Conservation (phyloP, 2,888 invertebrate species). For the Cylindroiulus punctatus region DNA sequence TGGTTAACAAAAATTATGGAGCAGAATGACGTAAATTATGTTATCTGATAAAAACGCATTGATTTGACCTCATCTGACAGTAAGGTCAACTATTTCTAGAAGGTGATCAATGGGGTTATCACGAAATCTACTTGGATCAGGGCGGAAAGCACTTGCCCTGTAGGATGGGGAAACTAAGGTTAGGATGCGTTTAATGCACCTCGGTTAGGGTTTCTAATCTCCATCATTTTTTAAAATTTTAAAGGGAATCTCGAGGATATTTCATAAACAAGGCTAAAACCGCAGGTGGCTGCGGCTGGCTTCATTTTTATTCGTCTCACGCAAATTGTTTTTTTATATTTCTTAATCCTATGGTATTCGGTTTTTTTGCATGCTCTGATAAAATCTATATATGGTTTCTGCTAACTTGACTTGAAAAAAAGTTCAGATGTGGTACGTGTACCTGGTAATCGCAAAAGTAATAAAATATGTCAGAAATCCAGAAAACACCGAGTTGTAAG, state of each 20-base stretch:
- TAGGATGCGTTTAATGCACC: constrained; percentile 34
- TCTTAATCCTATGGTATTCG: constrained; percentile 19
- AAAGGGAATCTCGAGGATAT: constrained; percentile 14
- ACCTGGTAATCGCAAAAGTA: neutral
- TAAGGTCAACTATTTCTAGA: constrained; percentile 1
- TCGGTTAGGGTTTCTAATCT: neutral
- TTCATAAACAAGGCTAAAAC: constrained; percentile 43
- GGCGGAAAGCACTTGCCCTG: neutral
- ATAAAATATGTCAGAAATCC: constrained; percentile 35
- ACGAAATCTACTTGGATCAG: neutral
- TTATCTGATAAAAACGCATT: neutral
- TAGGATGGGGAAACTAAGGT: constrained; percentile 11
- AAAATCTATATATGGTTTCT: constrained; percentile 40
- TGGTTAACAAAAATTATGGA: too few relatives aligned
- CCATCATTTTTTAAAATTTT: neutral
- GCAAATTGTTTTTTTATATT: neutral
- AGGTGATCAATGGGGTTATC: constrained; percentile 10
- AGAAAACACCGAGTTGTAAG: constrained; percentile 14
- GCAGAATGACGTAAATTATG: too few relatives aligned
- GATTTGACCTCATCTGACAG: neutral
- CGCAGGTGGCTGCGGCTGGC: constrained; percentile 19
- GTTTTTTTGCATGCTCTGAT: constrained; percentile 39
- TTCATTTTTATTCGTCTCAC: constrained; percentile 44
- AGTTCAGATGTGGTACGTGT: constrained; percentile 5
- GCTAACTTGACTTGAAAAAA: neutral